phyloP scores from a whole-genome alignment of 2,797 vertebrate genomes.

The Galago senegalensis region DNA sequence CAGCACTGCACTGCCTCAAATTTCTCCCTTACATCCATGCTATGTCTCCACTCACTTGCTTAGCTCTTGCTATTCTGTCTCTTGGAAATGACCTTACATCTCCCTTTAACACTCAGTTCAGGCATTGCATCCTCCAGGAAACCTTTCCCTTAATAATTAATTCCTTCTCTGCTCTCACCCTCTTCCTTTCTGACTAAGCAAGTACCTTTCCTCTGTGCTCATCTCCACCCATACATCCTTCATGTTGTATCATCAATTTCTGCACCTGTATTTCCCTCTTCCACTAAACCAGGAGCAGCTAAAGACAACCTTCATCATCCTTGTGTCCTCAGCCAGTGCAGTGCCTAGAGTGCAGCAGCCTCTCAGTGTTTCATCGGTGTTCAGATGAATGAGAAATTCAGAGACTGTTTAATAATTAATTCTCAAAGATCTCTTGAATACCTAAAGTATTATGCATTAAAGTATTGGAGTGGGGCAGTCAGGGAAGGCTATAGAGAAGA shows the following conservation, averaged over 20 bases:
- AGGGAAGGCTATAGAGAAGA: background rate
- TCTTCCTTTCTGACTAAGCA: slow-evolving; percentile 5
- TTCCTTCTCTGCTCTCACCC: background rate
- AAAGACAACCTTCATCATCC: background rate
- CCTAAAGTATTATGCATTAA: background rate
- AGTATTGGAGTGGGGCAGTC: background rate
- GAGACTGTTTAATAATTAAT: background rate
- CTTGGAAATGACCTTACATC: background rate
- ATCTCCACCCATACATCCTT: background rate
- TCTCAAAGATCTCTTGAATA: slow-evolving; percentile 17
- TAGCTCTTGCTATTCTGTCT: background rate
- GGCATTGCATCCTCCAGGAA: background rate
- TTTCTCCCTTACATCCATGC: background rate
- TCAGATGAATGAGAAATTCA: slow-evolving; percentile 36
- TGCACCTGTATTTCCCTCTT: background rate
- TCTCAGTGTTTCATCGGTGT: background rate
- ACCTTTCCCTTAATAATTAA: background rate
- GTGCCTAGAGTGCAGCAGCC: background rate
- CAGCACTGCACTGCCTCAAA: background rate
- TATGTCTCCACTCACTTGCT: background rate
- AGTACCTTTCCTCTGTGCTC: background rate
- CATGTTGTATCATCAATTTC: background rate
- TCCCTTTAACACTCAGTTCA: slow-evolving; percentile 34
- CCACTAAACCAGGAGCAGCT: background rate
- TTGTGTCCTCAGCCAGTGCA: background rate